Evolutionary conservation across 1,140 invertebrate genomes (phyloP), one percentile per base, ranked within the genome.

Genomic region (Bombus confusus): DNA sequence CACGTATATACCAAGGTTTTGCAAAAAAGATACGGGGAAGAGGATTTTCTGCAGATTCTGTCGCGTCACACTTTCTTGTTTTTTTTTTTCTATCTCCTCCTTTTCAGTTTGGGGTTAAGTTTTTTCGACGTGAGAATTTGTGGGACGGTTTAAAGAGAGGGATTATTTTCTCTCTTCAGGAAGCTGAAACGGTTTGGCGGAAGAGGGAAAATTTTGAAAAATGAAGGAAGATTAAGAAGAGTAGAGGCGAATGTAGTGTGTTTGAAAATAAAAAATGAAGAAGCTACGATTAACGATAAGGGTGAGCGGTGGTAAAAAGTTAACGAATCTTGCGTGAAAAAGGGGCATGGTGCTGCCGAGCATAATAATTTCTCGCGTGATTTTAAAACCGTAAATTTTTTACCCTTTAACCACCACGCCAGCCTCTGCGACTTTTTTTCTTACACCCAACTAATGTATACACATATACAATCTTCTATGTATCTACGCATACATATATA

Each of bases 331-430:
- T 78, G 74, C 71, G 83, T 80, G 62, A 64, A 81, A 28, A 34
- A 66, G 47, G 43, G 10, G 37, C 64, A 31, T 76, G 41, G 86
- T 47, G 86, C 88, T 41, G 31, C 78, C 64, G 75, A 80, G 91
- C 87, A 92, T 94, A 95, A 95, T 95, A 95, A 95, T 95, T 95
- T 95, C 93, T 95, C 94, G 94, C 92, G 91, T 95, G 93, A 95
- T 95, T 95, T 95, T 95, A 94, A 95, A 94, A 94, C 94, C 94
- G 94, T 95, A 95, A 95, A 95, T 94, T 95, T 95, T 95, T 94
- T 95, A 89, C 87, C 92, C 89, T 80, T 86, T 90, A 92, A 94
- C 91, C 93, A 92, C 85, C 82, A n/a, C n/a, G 43, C 34, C 57
- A 3, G 25, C 34, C 64, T 87, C 79, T 90, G 84, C 59, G 15